Conservation (phyloP, 2,113 vertebrate genomes). For the Coptodon rendalli region DNA sequence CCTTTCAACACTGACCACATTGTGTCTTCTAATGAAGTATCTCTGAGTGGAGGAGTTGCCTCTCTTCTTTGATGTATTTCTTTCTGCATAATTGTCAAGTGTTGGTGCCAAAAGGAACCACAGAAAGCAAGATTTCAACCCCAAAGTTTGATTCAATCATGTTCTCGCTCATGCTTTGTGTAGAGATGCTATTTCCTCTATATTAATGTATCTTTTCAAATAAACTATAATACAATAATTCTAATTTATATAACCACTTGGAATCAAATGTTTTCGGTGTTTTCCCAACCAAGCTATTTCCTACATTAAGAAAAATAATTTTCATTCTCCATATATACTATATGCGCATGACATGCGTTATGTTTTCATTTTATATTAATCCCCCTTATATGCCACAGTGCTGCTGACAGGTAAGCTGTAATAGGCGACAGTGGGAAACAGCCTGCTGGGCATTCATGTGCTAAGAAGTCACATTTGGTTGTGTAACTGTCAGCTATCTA, state of each 20-base stretch:
- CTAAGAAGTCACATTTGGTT: slow-evolving; percentile 30
- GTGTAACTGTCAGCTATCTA: slow-evolving; percentile 13
- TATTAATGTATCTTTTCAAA: not conserved
- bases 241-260: not conserved
- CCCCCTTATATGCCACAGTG: not conserved
- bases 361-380: slow-evolving; percentile 6
- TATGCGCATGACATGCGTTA: not conserved
- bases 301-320: not conserved
- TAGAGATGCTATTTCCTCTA: not conserved
- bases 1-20: not conserved
- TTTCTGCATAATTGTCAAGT: not conserved
- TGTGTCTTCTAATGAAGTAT: not conserved
- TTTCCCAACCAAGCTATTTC: not conserved
- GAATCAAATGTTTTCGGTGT: not conserved
- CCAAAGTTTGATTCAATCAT: not conserved
- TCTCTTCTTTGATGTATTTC: not conserved
- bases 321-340: not conserved
- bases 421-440: not conserved
- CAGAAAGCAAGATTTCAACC: not conserved
- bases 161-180: not conserved
- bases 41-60: not conserved
- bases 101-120: not conserved
- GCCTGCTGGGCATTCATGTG: slow-evolving; percentile 22
- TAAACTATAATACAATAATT: not conserved
- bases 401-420: slow-evolving; percentile 27